Evolutionary conservation across 2,797 vertebrate genomes (phyloP).

Genomic region (Chrysocyon brachyurus): DNA sequence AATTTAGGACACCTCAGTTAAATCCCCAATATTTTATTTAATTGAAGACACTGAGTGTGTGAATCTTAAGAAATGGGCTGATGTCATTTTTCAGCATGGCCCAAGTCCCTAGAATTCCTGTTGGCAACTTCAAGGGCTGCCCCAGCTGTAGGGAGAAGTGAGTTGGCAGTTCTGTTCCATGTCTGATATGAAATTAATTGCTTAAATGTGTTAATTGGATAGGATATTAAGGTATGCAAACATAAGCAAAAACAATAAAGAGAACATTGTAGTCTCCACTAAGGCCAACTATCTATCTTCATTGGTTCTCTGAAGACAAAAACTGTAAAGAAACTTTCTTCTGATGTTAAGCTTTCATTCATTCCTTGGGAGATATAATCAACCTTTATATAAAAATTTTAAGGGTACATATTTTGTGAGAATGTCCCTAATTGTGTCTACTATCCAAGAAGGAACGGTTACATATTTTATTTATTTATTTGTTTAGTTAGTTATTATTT

Average conservation of each 20-base stretch:
- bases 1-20: not conserved
- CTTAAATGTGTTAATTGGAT: not conserved
- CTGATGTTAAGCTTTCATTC: not conserved
- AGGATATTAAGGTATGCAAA: not conserved
- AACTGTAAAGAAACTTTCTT: not conserved
- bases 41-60: not conserved
- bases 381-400: not conserved
- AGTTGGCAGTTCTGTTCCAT: not conserved
- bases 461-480: not conserved
- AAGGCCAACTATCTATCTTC: not conserved
- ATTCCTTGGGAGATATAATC: not conserved
- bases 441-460: not conserved
- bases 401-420: not conserved
- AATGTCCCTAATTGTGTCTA: not conserved
- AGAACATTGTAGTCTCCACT: not conserved
- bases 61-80: not conserved
- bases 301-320: not conserved
- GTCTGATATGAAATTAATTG: not conserved
- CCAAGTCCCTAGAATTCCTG: not conserved
- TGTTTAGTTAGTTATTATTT: not conserved
- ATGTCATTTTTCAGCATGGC: not conserved
- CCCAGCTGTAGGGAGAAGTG: not conserved
- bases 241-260: not conserved
- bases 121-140: slow-evolving; percentile 16
- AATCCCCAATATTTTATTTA: not conserved